Evolutionary conservation across 2,888 invertebrate species (phyloP).

Genomic region (Cyrtodaria siliqua): DNA sequence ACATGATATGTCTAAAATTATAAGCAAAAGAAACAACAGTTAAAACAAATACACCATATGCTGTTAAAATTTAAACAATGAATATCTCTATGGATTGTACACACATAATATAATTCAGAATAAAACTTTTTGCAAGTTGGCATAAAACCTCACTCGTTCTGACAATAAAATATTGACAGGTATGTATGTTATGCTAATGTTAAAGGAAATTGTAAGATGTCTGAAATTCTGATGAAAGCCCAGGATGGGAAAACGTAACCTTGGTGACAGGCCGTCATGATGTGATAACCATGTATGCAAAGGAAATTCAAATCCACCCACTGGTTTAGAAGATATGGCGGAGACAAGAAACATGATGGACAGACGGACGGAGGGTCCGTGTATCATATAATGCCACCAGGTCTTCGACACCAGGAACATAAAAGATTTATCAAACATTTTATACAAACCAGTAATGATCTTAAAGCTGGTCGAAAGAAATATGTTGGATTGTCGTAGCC

Average conservation of each 20-base stretch:
- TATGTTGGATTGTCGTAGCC: slow-evolving; percentile 80
- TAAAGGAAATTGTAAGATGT: no score
- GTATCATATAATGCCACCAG: neutral
- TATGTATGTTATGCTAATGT: no score
- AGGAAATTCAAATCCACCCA: neutral
- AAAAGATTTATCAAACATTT: neutral
- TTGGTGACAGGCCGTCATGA: neutral
- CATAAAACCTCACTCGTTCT: no score
- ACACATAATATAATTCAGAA: no score
- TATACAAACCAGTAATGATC: slow-evolving; percentile 82
- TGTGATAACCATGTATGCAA: neutral
- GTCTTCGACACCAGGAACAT: neutral
- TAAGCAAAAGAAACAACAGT: no score
- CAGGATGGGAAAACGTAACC: no score
- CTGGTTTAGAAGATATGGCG: neutral
- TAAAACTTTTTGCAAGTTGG: no score
- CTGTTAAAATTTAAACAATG: no score
- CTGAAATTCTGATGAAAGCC: no score
- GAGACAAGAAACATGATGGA: neutral
- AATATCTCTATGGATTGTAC: no score
- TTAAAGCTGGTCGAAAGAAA: slow-evolving; percentile 84
- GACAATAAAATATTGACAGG: no score
- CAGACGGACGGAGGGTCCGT: neutral
- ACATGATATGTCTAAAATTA: slow-evolving; percentile 78
- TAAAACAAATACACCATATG: no score